Evolutionary conservation across 1,140 invertebrate genomes (phyloP), one percentile per base, ranked within the genome.

Genomic region (Lepidurus apus): DNA sequence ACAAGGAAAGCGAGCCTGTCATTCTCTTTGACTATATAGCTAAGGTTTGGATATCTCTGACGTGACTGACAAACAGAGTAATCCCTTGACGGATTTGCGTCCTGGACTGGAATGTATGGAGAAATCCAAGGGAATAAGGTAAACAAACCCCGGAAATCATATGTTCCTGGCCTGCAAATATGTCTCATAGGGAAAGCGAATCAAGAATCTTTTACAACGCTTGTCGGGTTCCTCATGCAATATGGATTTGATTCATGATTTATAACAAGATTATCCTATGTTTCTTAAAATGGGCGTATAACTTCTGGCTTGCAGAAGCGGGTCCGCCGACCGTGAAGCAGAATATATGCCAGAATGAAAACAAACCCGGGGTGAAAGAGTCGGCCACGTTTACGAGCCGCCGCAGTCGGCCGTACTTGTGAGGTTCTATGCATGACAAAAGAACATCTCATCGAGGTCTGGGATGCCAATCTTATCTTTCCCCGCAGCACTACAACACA

Each of bases 1-100:
- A 65, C 53, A 65, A 65, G 21, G 53, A 65, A 65, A 65, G 21
- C 17, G 53, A 65, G 21, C 53, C 53, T 65, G 53, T 65, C 53
- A 65, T 34, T 34, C 53, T 65, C 17, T 65, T 65, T 9, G 53
- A 7, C 53, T 4, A 21, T 21, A 21, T 7, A 17, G 53, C 53
- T 13, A 65, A 13, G 53, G 34, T 34, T 21, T 65, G 53, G 17
- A 17, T 65, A 65, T 65, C 53, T 65, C 17, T 13, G 53, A 65
- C 53, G 21, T 65, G 53, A 65, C 21, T 65, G 53, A 65, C 53
- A 65, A 65, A 21, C 53, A 21, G 53, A n/a, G 7, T 65, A 65
- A 65, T 65, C 53, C 45, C 53, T 13, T n/a, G 17, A 65, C 9
- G 6, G 1, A 13, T 7, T n/a, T 17, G 21, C 17, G 53, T n/a